phyloP scores from a whole-genome alignment of 2,113 vertebrate species.

The Entomyzon cyanotis region DNA sequence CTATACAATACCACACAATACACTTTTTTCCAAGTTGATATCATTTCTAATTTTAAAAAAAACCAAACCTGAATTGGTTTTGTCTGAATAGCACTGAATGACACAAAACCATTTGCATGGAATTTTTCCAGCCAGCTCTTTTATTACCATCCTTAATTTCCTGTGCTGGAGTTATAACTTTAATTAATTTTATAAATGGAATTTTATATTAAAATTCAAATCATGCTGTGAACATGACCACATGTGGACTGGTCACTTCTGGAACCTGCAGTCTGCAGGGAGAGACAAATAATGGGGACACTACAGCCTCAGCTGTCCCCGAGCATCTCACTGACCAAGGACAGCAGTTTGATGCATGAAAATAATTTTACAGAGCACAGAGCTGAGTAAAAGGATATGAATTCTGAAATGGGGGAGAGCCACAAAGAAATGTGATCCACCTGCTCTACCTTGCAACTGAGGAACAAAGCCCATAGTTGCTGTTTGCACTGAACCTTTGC shows the following conservation, averaged over 20 bases:
- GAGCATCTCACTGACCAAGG: neutral
- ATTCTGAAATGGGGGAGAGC: neutral
- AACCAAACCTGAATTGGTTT: neutral
- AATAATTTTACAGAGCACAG: neutral
- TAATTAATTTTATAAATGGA: slow-evolving; percentile 5
- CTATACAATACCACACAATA: neutral
- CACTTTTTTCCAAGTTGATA: neutral
- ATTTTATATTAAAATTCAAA: neutral
- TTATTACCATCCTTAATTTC: neutral
- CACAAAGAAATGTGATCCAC: neutral
- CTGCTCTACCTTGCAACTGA: neutral
- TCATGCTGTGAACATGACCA: neutral
- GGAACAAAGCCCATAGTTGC: neutral
- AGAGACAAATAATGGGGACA: neutral
- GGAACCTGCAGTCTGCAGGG: rapidly evolving
- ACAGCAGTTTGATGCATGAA: neutral
- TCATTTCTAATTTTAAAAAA: neutral
- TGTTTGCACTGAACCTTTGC: neutral
- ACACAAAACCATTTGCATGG: neutral
- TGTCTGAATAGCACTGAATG: neutral
- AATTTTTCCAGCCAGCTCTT: neutral
- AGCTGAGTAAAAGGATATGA: neutral
- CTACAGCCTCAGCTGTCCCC: neutral
- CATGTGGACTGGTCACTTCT: neutral
- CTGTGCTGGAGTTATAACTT: neutral